Evolutionary conservation across 2,888 invertebrate genomes (phyloP).

Genomic region (Aleiodes leptofemur): DNA sequence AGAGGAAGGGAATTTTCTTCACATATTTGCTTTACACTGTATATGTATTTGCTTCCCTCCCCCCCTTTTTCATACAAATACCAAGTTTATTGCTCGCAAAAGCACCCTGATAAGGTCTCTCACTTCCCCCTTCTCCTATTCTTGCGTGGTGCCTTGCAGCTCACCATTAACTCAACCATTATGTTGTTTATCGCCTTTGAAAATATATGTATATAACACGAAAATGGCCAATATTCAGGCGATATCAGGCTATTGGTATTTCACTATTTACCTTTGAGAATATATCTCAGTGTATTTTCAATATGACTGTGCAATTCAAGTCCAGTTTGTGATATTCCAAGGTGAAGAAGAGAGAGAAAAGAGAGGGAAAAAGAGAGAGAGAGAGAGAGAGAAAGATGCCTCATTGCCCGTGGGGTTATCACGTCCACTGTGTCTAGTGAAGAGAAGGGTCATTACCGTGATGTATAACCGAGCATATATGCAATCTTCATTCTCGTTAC

Average conservation of each 20-base stretch:
- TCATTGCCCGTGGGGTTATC: constrained; percentile 46
- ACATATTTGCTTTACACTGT: no score
- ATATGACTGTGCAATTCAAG: constrained; percentile 59
- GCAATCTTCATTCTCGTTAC: constrained; percentile 53
- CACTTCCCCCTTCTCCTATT: constrained; percentile 1
- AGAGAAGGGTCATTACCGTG: constrained; percentile 53
- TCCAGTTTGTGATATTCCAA: constrained; percentile 53
- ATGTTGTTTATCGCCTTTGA: constrained; percentile 51
- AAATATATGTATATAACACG: neutral
- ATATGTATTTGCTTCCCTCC: neutral
- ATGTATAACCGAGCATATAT: constrained; percentile 49
- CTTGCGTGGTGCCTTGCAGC: constrained; percentile 26
- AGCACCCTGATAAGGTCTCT: constrained; percentile 39
- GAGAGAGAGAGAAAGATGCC: neutral
- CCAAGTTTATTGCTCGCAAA: constrained; percentile 45
- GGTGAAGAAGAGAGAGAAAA: neutral
- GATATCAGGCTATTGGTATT: constrained; percentile 21
- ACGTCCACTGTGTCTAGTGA: constrained; percentile 49
- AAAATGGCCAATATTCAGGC: neutral
- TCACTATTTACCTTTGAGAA: constrained; percentile 14
- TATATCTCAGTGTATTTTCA: constrained; percentile 60
- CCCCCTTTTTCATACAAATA: neutral
- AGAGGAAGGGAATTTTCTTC: no score
- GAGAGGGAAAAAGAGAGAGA: neutral
- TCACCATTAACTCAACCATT: constrained; percentile 55